Base-by-base conservation (phyloP, 2,888 invertebrate genomes). In the Clunio marinus region DNA sequence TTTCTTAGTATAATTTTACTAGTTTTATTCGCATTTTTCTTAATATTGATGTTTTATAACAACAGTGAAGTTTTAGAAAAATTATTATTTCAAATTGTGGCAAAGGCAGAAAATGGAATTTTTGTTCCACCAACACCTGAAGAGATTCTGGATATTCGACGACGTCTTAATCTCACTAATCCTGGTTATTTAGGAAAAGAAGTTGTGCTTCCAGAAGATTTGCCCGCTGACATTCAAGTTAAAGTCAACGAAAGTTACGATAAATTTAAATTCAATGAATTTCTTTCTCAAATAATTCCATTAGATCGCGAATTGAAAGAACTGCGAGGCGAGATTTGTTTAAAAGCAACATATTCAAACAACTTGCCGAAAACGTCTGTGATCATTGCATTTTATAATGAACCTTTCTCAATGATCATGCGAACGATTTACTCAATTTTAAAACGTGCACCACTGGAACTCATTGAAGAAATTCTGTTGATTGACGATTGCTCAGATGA, bases 401-500 rank as follows among this genome's bases (percentile, higher is more conserved):
- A 41, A 10, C 41, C 41, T 5, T 41, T 5, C n/a, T 41, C 41
- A 2, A 41, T 41, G 41, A 3, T 51, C 3, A 51, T 41, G 10
- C 81, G 89, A 72, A 92, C 88, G 55, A 88, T 84, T n/a, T 82
- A 85, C 76, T 92, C 91, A 75, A 91, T 93, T 4, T 76, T 95
- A 2, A 87, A 89, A 74, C 83, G 95, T 67, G 91, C 95, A 0
- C 96, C 96, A 0, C 73, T 80, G 0, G 83, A 87, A 73, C 80
- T 96, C 24, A 80, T 96, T 0, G 84, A 88, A 73, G 94, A 96
- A 80, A 85, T 96, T 25, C 88, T 96, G 74, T 80, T 96, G 62
- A 95, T 95, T 0, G 96, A 96, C 73, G 92, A 93, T 77, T 86
- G 83, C 68, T 91, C 91, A 76, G 87, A 87, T 51, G 91, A 91